These are phyloP conservation scores for Egretta garzetta DNA, from an alignment of 2,113 vertebrate genomes.

Conservation along the genomic window DNA sequence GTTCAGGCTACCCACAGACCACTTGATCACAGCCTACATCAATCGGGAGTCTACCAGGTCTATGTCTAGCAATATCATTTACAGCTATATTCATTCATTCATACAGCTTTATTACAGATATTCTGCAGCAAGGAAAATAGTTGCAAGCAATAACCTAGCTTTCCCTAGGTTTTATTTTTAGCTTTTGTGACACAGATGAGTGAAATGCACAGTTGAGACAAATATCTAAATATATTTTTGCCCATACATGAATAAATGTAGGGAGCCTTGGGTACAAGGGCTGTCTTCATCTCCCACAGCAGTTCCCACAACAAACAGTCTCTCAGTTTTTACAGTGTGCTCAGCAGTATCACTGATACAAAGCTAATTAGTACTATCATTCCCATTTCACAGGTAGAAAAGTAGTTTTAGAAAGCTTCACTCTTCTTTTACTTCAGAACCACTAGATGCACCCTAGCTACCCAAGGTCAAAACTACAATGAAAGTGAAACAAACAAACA, in stretches of 20 bases:
- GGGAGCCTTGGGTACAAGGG: background rate
- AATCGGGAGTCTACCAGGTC: background rate
- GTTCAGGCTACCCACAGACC: background rate
- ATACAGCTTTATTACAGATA: background rate
- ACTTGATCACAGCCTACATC: background rate
- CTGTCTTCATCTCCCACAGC: background rate
- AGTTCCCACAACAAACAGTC: background rate
- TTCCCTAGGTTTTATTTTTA: conserved; percentile 9
- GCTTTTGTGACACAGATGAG: background rate
- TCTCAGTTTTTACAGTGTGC: background rate
- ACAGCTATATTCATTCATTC: background rate
- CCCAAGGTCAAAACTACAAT: background rate
- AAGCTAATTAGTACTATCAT: background rate
- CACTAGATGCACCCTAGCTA: background rate
- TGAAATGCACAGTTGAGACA: background rate
- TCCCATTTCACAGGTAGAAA: background rate
- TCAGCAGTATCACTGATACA: background rate
- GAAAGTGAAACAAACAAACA: background rate
- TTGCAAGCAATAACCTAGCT: background rate
- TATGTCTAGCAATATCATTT: background rate
- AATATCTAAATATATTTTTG: conserved; percentile 22
- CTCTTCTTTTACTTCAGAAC: background rate
- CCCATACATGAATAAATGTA: background rate
- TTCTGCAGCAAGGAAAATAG: background rate
- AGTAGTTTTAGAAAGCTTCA: background rate